Conservation (phyloP, 1,140 invertebrate genomes). For the Drosophila sechellia region DNA sequence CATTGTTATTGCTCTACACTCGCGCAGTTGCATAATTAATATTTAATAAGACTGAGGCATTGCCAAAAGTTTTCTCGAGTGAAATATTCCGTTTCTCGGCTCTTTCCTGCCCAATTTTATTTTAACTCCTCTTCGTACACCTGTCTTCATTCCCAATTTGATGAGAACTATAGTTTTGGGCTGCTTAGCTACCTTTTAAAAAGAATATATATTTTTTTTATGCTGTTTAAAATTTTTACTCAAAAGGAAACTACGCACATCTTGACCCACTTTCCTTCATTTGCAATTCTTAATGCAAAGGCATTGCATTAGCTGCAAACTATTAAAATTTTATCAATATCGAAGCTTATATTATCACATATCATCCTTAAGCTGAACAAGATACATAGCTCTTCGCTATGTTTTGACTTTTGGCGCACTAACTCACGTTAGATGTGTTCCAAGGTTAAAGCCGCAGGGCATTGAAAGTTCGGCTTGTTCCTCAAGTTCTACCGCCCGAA, state of each 20-base stretch:
- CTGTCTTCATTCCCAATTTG: conserved; percentile 7
- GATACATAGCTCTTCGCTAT: too few species aligned
- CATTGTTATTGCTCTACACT: conserved; percentile 47
- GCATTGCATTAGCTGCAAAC: too few species aligned
- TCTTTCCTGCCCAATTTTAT: background rate
- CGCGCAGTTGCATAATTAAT: conserved; percentile 71
- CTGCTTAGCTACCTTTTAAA: background rate
- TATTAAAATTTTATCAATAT: too few species aligned
- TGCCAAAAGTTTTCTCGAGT: conserved; percentile 35
- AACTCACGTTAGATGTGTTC: conserved; percentile 1
- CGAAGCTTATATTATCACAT: too few species aligned
- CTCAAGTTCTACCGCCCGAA: conserved; percentile 7
- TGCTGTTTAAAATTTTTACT: too few species aligned
- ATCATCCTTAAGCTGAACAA: too few species aligned
- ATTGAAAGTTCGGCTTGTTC: conserved; percentile 12
- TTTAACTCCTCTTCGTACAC: conserved; percentile 5
- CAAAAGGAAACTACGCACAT: too few species aligned
- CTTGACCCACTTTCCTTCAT: too few species aligned
- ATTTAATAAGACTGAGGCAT: conserved; percentile 69
- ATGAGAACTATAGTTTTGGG: background rate
- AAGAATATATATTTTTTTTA: too few species aligned
- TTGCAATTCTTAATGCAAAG: too few species aligned
- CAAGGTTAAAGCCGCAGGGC: conserved; percentile 32
- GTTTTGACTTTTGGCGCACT: background rate
- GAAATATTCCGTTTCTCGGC: conserved; percentile 20